A percentile compares a stretch with the other conserved stretches of the same genome.
Conservation (phyloP, 2,888 invertebrate genomes). For the Matsumyia berberina region DNA sequence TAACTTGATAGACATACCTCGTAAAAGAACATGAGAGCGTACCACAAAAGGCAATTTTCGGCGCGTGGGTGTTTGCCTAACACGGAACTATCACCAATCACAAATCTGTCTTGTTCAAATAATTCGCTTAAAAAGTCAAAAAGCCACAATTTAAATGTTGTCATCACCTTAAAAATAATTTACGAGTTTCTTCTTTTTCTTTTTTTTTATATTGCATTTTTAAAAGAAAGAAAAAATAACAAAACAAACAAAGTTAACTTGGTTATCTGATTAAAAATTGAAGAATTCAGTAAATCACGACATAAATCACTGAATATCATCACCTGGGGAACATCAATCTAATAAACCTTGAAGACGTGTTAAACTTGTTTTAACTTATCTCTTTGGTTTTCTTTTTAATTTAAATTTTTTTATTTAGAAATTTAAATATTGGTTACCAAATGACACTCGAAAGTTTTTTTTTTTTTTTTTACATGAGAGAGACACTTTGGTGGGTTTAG, state of each 20-base stretch:
- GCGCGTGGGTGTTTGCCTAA: background rate
- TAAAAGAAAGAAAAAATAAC: background rate
- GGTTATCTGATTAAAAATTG: conserved; percentile 37
- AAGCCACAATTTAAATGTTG: conserved; percentile 21
- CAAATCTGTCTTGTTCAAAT: conserved; percentile 9
- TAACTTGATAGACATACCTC: background rate
- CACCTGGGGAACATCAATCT: conserved; percentile 49
- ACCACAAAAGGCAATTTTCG: conserved; percentile 1
- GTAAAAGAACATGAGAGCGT: background rate
- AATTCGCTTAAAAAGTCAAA: conserved; percentile 4
- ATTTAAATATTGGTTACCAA: conserved; percentile 25
- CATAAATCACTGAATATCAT: conserved; percentile 59
- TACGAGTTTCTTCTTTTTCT: conserved; percentile 21
- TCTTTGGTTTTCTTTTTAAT: conserved; percentile 4
- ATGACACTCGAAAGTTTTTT: background rate
- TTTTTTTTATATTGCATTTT: background rate
- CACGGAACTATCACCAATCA: conserved; percentile 12
- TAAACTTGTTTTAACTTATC: conserved; percentile 29
- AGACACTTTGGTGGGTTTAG: background rate
- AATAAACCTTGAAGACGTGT: conserved; percentile 54
- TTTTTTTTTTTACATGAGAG: background rate
- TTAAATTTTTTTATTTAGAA: conserved; percentile 1
- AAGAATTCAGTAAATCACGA: conserved; percentile 35
- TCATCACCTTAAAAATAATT: conserved; percentile 36
- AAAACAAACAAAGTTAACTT: conserved; percentile 22